Evolutionary conservation across 2,797 vertebrate genomes (phyloP).

Genomic region (Oophaga sylvatica): DNA sequence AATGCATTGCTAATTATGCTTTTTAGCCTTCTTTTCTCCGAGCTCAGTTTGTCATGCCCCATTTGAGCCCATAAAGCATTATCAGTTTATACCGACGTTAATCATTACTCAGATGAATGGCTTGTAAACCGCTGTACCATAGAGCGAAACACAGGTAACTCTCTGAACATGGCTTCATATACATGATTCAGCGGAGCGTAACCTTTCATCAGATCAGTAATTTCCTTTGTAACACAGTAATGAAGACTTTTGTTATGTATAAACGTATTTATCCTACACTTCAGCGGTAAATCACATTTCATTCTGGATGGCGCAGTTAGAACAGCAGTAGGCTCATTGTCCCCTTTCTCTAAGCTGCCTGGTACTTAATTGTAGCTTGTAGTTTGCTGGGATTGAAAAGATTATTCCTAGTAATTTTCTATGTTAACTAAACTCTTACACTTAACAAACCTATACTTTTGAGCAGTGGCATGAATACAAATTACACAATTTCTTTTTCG

Average conservation of each 20-base stretch:
- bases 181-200: neutral
- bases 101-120: constrained; percentile 30
- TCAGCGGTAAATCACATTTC: constrained; percentile 32
- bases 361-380: constrained; percentile 49
- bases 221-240: constrained; percentile 38
- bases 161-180: neutral
- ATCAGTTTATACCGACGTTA: neutral
- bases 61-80: constrained; percentile 19
- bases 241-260: constrained; percentile 47
- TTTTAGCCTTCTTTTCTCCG: neutral
- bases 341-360: constrained; percentile 42
- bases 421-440: constrained; percentile 36
- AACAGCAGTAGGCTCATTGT: constrained; percentile 52
- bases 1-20: neutral
- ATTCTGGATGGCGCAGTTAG: constrained; percentile 11
- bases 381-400: constrained; percentile 32
- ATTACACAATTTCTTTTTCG: neutral
- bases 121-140: constrained; percentile 15
- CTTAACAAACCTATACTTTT: constrained; percentile 28
- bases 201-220: constrained; percentile 43
- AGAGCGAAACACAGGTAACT: constrained; percentile 21
- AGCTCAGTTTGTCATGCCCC: constrained; percentile 23
- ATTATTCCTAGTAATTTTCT: constrained; percentile 49
- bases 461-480: neutral
- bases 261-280: constrained; percentile 50